These are phyloP conservation scores for Platypus cylindrus DNA, from an alignment of 2,888 invertebrate genomes.

Conservation along the genomic window DNA sequence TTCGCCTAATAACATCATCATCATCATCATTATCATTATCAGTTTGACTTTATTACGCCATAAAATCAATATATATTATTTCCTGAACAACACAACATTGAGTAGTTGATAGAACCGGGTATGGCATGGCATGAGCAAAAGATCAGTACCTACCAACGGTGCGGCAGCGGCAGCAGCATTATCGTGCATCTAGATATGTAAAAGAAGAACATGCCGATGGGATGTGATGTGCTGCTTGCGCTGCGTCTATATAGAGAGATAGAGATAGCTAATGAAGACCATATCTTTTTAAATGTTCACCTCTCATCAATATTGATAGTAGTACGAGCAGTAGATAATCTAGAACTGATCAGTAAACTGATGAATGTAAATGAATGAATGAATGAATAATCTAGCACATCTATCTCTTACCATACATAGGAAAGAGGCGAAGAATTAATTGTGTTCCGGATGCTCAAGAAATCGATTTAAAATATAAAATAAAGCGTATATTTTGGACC, in stretches of 20 bases:
- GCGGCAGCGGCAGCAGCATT: conserved; percentile 1
- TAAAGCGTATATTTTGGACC: too few relatives aligned
- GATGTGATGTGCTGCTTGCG: too few relatives aligned
- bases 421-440: too few relatives aligned
- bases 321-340: background rate
- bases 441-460: too few relatives aligned
- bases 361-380: too few relatives aligned
- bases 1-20: conserved; percentile 1
- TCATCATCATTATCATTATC: conserved; percentile 23
- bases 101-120: too few relatives aligned
- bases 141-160: conserved; percentile 14
- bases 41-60: conserved; percentile 14
- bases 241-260: too few relatives aligned
- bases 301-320: conserved; percentile 12
- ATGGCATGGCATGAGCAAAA: too few relatives aligned
- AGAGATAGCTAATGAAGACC: conserved; percentile 34
- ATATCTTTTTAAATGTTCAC: conserved; percentile 20
- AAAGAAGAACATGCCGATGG: conserved; percentile 34
- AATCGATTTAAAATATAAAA: too few relatives aligned
- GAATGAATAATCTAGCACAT: too few relatives aligned
- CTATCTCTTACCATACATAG: too few relatives aligned
- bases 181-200: conserved; percentile 37
- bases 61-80: conserved; percentile 15
- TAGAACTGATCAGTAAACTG: too few relatives aligned
- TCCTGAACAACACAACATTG: conserved; percentile 14